Evolutionary conservation across 2,888 invertebrate species (phyloP).

Genomic region (Pristionchus japonicus): DNA sequence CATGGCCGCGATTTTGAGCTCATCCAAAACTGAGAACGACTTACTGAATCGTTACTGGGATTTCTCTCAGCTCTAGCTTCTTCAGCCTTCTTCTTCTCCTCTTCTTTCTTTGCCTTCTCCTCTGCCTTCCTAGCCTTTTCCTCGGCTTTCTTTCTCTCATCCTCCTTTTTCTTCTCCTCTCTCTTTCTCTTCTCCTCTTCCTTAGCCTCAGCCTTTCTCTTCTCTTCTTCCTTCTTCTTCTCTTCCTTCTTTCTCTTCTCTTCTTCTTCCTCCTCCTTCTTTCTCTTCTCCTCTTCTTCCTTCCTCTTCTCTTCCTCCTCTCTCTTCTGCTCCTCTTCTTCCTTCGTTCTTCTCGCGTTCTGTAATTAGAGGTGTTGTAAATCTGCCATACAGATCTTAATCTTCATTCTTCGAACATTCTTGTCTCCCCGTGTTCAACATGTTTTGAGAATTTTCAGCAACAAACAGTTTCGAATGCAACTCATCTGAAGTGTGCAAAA

Average conservation of each 20-base stretch:
- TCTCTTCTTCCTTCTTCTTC: constrained; percentile 1
- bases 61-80: neutral
- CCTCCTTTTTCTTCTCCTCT: neutral
- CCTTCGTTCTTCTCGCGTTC: neutral
- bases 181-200: neutral
- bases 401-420: neutral
- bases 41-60: neutral
- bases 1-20: too few species aligned
- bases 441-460: neutral
- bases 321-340: neutral
- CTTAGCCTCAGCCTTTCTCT: neutral
- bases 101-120: neutral
- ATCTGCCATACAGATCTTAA: neutral
- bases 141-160: neutral
- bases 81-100: neutral
- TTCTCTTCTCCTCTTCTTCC: neutral
- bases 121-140: neutral
- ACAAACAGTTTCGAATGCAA: too few species aligned
- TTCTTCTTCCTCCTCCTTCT: neutral
- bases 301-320: neutral
- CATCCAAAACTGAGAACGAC: too few species aligned
- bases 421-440: neutral
- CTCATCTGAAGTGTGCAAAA: too few species aligned
- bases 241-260: neutral
- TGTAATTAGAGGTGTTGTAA: neutral